Conservation (phyloP, 1,140 invertebrate genomes). For the Leptoteleia sp. region DNA sequence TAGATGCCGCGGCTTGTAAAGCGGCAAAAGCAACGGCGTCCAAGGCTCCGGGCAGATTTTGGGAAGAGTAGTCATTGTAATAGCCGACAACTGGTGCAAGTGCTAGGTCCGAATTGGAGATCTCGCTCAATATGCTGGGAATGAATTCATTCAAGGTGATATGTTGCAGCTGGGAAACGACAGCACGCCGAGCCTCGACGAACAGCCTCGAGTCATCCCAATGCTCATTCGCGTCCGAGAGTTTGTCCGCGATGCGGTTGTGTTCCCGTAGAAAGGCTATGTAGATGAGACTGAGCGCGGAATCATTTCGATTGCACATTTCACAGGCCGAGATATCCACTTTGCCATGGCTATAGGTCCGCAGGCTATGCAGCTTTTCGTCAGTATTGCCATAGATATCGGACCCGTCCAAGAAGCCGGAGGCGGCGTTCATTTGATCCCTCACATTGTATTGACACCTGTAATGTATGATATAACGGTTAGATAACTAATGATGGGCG, state of each 20-base stretch:
- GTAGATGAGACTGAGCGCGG: slow-evolving; percentile 84
- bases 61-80: slow-evolving; percentile 91
- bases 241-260: slow-evolving; percentile 89
- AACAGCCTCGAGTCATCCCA: slow-evolving; percentile 93
- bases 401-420: slow-evolving; percentile 93
- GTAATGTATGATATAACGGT: slow-evolving; percentile 67
- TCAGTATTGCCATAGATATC: slow-evolving; percentile 87
- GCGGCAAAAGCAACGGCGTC: slow-evolving; percentile 89
- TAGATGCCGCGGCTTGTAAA: slow-evolving; percentile 88
- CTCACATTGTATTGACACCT: slow-evolving; percentile 86
- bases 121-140: slow-evolving; percentile 88
- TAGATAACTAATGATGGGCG: too few relatives aligned
- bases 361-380: slow-evolving; percentile 84
- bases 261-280: slow-evolving; percentile 89
- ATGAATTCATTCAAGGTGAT: slow-evolving; percentile 93
- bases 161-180: slow-evolving; percentile 91
- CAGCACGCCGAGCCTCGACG: slow-evolving; percentile 88
- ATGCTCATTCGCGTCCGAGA: slow-evolving; percentile 88
- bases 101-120: slow-evolving; percentile 84
- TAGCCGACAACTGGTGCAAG: slow-evolving; percentile 84
- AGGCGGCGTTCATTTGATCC: slow-evolving; percentile 94
- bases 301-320: slow-evolving; percentile 79
- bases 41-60: slow-evolving; percentile 87
- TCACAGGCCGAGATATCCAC: slow-evolving; percentile 85
- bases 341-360: slow-evolving; percentile 88